These are phyloP conservation scores for Aleiodes testaceus DNA, from an alignment of 2,888 invertebrate genomes.

Conservation along the genomic window DNA sequence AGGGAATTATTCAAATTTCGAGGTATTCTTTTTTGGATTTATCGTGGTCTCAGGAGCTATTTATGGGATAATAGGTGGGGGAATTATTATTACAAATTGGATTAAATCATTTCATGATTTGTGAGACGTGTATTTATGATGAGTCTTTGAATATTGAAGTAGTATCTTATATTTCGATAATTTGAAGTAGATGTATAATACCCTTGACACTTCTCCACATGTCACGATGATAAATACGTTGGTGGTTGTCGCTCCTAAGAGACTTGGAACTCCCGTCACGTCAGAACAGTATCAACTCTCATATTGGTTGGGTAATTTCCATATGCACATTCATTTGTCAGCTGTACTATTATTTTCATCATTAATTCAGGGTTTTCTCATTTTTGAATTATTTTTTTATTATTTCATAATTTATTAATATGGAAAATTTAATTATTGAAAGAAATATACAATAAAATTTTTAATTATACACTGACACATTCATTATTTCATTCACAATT, in stretches of 20 bases:
- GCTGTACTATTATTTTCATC: constrained; percentile 9
- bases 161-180: constrained; percentile 19
- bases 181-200: constrained; percentile 11
- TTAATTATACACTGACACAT: too few species aligned
- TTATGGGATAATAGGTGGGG: too few species aligned
- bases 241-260: constrained; percentile 22
- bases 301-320: constrained; percentile 5
- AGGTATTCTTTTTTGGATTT: too few species aligned
- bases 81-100: background rate
- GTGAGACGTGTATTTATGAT: background rate
- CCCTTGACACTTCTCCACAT: constrained; percentile 10
- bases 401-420: background rate
- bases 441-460: too few species aligned
- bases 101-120: background rate
- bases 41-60: too few species aligned
- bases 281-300: constrained; percentile 16
- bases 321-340: constrained; percentile 18
- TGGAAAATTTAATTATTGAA: too few species aligned
- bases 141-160: background rate
- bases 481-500: too few species aligned
- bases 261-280: constrained; percentile 17
- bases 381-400: background rate
- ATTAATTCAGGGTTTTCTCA: constrained; percentile 1
- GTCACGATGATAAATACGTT: constrained; percentile 30
- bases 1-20: too few species aligned